Percentiles rank a stretch among this genome's conserved stretches.
Conservation (phyloP, 2,113 vertebrate genomes). For the Pseudolaguvia tuberculata region DNA sequence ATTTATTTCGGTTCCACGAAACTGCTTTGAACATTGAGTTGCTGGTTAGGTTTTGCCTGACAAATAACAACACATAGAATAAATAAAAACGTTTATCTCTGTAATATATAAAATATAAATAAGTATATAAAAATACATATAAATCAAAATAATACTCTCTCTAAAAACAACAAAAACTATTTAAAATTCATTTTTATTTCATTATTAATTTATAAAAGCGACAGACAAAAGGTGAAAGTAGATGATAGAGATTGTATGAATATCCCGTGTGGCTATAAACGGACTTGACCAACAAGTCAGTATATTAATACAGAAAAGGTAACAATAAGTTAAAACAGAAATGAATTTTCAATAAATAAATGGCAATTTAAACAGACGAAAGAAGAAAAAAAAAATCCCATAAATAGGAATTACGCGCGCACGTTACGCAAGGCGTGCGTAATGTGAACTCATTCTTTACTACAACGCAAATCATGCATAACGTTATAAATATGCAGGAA, state of each 20-base stretch:
- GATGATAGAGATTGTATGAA: not conserved
- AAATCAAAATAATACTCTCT: too few relatives aligned
- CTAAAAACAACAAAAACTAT: too few relatives aligned
- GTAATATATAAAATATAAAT: too few relatives aligned
- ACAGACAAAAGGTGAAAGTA: too few relatives aligned
- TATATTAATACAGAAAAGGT: not conserved
- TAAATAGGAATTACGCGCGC: not conserved
- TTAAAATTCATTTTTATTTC: too few relatives aligned
- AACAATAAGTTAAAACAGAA: not conserved
- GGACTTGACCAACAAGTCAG: not conserved
- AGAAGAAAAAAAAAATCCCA: not conserved
- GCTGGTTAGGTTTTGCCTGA: not conserved
- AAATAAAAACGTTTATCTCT: too few relatives aligned
- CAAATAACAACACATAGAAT: too few relatives aligned
- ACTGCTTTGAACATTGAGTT: conserved; percentile 17
- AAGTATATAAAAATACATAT: too few relatives aligned
- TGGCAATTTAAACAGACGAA: not conserved
- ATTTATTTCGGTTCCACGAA: conserved; percentile 36
- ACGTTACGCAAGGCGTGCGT: not conserved
- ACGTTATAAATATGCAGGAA: not conserved
- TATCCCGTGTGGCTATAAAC: not conserved
- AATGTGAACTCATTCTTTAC: not conserved
- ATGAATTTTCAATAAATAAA: too few relatives aligned
- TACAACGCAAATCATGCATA: not conserved
- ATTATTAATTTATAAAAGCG: too few relatives aligned